Base-by-base conservation (phyloP, 2,113 vertebrate species). In the Athene noctua region DNA sequence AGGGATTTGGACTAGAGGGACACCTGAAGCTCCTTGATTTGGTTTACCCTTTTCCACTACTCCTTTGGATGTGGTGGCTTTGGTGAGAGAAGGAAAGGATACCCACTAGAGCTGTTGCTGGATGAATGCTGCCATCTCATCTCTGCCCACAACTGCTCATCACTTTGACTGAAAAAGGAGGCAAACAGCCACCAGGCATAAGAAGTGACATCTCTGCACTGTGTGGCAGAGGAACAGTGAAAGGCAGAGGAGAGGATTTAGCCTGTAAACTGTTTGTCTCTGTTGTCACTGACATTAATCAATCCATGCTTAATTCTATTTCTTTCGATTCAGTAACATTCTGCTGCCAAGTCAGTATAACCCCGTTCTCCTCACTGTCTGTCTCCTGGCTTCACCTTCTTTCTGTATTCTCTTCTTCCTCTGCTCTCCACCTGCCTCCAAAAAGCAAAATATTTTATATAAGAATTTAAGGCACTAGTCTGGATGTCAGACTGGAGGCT, bases 251-350 rank as follows among this genome's bases (percentile, higher is more conserved):
- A 44, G 72, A 90, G 80, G 72, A 81, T 96, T 94, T 86, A 74
- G 94, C 86, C 92, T 80, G 82, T 83, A 80, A 96, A 79, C 75
- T 84, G 55, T 94, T 96, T 92, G 88, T 90, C 81, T 94, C 71
- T 88, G 71, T 94, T 95, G 89, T 88, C 91, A 71, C 36, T 83
- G 80, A 26, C 88, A 90, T 90, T 96, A 96, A 94, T 93, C 90
- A 94, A 93, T 63, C 75, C 4, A 0, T 93, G 67, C 34, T 96
- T 96, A 97, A 96, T 82, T 78, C 66, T 62, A 77, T 90, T 91
- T 81, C 80, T 90, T 84, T 81, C 29, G 4, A 81, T 86, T 93
- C 96, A 84, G 86, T 93, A 59, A 86, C 75, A 71, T 54, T 78
- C 63, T 84, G 86, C 63, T 96, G 82, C 52, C 91, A 87, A 92